Evolutionary conservation across 1,140 invertebrate genomes (phyloP).

Genomic region (Cyrtorhinus lividipennis): DNA sequence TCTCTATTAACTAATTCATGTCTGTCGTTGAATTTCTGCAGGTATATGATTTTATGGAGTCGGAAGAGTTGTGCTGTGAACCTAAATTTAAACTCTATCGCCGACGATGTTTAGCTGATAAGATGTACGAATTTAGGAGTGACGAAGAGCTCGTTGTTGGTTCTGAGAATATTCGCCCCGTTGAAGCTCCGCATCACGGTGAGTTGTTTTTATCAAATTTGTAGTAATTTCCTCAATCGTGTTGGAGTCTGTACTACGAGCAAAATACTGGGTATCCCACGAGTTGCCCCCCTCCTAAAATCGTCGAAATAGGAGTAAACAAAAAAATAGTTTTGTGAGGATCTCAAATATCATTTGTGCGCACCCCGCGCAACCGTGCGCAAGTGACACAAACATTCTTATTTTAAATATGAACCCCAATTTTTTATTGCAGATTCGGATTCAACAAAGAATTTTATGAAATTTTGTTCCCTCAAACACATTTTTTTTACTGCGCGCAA

Average conservation of each 20-base stretch:
- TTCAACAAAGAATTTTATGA: no score
- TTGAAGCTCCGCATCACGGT: not conserved
- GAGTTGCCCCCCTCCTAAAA: not conserved
- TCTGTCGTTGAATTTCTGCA: constrained; percentile 17
- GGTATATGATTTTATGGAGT: constrained; percentile 27
- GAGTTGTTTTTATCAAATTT: no score
- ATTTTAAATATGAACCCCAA: no score
- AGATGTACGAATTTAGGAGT: constrained; percentile 58
- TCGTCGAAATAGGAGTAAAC: no score
- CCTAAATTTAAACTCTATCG: constrained; percentile 32
- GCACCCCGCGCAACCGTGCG: no score
- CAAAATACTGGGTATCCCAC: not conserved
- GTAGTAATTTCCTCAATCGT: no score
- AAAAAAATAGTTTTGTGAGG: no score
- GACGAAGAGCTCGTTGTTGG: constrained; percentile 6
- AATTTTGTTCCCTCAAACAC: no score
- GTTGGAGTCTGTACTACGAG: not conserved
- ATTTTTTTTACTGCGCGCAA: no score
- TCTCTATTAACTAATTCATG: not conserved
- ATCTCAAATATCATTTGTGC: no score
- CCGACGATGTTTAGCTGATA: constrained; percentile 68
- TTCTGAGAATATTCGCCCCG: not conserved
- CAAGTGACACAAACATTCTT: no score
- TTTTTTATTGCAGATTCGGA: no score
- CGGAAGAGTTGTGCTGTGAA: constrained; percentile 25